Base-by-base conservation (phyloP, 2,888 invertebrate genomes). In the Dasypogon diadema region DNA sequence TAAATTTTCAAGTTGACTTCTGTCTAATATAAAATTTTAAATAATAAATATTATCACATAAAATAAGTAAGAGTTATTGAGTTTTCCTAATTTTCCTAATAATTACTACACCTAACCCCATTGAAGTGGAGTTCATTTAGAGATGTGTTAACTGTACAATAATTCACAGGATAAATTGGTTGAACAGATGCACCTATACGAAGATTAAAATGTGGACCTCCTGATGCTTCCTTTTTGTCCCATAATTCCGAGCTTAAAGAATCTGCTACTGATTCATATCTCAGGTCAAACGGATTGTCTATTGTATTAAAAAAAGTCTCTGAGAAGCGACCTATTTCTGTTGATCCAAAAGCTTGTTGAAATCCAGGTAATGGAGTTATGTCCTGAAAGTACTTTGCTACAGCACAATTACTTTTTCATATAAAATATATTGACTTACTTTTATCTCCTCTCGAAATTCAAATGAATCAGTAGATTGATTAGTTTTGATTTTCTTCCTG, bases 311-410 rank as follows among this genome's bases (percentile, higher is more conserved):
- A 78, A 79, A 92, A 92, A 70, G 90, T 91, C 82, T 92, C 92
- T 4, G 92, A 91, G 81, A 94, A 94, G 79, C 93, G 90, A n/a
- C 94, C 94, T 79, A 94, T 92, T 86, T 94, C 94, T 22, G 94
- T 94, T 26, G 93, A 93, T 24, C 94, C 94, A 83, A 94, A 94
- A 0, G 94, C 93, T 86, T 94, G 94, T 83, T 93, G 93, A 83
- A 94, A 94, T 56, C 93, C 93, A 4, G 93, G 93, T 76, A 94
- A 84, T 4, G 93, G 92, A 74, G 84, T 85, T 6, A 85, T 82
- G 58, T 85, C 82, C 85, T 80, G 58, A 3, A 68, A 58, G 18
- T 26, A 16, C n/a, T n/a, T n/a, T n/a, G n/a, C n/a, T n/a, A n/a
- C n/a, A n/a, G n/a, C n/a, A n/a, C n/a, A n/a, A n/a, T n/a, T n/a